Percentiles rank a stretch among this genome's conserved stretches.
These are phyloP conservation scores for Homarus gammarus DNA, from an alignment of 2,888 invertebrate species.

Conservation along the genomic window DNA sequence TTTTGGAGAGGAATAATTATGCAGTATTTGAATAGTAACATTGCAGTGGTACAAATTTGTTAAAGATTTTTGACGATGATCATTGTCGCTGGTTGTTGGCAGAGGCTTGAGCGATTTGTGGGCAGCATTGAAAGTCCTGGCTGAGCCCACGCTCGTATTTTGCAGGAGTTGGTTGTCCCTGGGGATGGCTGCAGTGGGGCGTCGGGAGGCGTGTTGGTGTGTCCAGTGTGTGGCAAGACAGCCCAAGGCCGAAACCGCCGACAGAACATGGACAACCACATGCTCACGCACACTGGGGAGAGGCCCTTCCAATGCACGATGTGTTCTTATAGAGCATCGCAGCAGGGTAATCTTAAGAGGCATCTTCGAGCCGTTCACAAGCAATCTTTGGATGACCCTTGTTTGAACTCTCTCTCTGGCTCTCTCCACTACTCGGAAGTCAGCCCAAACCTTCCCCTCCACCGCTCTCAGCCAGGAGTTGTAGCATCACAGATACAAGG, in stretches of 20 bases:
- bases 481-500: constrained; percentile 31
- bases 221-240: constrained; percentile 72
- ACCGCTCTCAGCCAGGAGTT: constrained; percentile 9
- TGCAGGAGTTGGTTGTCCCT: constrained; percentile 68
- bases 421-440: constrained; percentile 33
- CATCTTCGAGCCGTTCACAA: constrained; percentile 71
- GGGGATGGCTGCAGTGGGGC: constrained; percentile 65
- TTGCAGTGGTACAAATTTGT: background rate
- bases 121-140: constrained; percentile 49
- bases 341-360: constrained; percentile 73
- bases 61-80: background rate
- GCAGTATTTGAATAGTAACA: background rate
- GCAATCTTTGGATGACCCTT: constrained; percentile 37
- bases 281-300: constrained; percentile 73
- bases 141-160: constrained; percentile 68
- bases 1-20: background rate
- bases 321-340: constrained; percentile 72
- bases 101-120: constrained; percentile 39
- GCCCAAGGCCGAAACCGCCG: constrained; percentile 73
- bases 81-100: constrained; percentile 22
- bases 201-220: constrained; percentile 64
- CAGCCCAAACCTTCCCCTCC: constrained; percentile 22
- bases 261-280: constrained; percentile 75
- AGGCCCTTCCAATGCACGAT: constrained; percentile 72
- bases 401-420: constrained; percentile 45